Evolutionary conservation across 2,888 invertebrate genomes (phyloP), one percentile per base, ranked within the genome.

Genomic region (Lepidochitona cinerea): DNA sequence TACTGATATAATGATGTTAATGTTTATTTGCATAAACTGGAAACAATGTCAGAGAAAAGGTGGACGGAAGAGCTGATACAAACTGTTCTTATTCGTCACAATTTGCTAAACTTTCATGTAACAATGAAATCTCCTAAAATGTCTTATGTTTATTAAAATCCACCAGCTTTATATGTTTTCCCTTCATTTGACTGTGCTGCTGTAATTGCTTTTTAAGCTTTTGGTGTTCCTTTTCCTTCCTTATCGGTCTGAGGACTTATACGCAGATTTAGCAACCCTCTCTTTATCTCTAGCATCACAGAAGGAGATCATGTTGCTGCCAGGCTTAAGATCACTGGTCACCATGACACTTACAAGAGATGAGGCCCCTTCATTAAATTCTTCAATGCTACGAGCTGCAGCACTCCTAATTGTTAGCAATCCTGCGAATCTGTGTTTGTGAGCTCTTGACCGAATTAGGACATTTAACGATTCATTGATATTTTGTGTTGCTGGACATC

Each of bases 381-480:
- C 36, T 29, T n/a, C 18, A 14, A 66, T 66, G 29, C 66, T 2
- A 3, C 66, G 1, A 33, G 36, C 7, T 18, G 4, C 66, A 35
- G 66, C 66, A 66, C 14, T 66, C 35, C 35, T 26, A 66, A 18
- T 66, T 14, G 66, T 33, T 33, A 33, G 12, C 1, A 66, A n/a
- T 0, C 32, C 6, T 33, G 66, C 66, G n/a, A 9, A 33, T 35
- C 33, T 66, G 29, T 29, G 35, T 33, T 66, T 66, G 7, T 29
- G 66, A 32, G 66, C 66, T 35, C 66, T 32, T 66, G 66, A 33
- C 66, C 66, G 35, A 32, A 66, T 66, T 35, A 33, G 7, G 33
- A n/a, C 29, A 66, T 66, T 66, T n/a, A 66, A n/a, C n/a, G 32
- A 66, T 33, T 66, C 66, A 33, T 66, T 66, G 5, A 32, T 33